These are phyloP conservation scores for Pampusana beccarii DNA, from an alignment of 2,113 vertebrate species.

Conservation along the genomic window DNA sequence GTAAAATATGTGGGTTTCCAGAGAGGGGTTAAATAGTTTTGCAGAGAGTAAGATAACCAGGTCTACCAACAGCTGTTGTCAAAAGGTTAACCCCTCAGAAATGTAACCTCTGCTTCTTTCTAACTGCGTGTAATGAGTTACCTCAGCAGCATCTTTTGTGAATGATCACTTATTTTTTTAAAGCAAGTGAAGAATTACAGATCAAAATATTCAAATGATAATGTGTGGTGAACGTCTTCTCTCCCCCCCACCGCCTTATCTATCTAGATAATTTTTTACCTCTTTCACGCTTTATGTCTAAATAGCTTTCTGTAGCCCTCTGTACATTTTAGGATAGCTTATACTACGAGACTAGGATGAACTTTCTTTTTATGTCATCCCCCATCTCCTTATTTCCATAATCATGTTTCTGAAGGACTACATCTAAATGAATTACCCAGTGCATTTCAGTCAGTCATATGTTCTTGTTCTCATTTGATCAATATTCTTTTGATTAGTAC, in stretches of 20 bases:
- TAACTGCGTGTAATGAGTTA: neutral
- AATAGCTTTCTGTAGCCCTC: neutral
- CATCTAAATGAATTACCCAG: neutral
- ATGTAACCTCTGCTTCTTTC: neutral
- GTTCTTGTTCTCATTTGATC: neutral
- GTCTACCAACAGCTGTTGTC: neutral
- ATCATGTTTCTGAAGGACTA: neutral
- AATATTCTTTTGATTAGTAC: neutral
- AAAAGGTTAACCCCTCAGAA: neutral
- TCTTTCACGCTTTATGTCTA: neutral
- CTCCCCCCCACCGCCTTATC: rapidly evolving
- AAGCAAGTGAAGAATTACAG: neutral
- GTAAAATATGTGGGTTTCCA: neutral
- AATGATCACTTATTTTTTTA: neutral
- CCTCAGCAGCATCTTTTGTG: neutral
- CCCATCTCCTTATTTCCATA: neutral
- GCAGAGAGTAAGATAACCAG: neutral
- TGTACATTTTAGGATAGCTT: neutral
- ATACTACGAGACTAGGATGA: neutral
- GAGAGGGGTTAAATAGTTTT: neutral
- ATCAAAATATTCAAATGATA: neutral
- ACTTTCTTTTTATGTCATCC: neutral
- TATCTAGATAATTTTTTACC: neutral
- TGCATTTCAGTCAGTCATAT: neutral
- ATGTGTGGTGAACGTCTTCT: neutral